Base-by-base conservation (phyloP, 2,888 invertebrate species). In the Agonopterix alstromeriana region DNA sequence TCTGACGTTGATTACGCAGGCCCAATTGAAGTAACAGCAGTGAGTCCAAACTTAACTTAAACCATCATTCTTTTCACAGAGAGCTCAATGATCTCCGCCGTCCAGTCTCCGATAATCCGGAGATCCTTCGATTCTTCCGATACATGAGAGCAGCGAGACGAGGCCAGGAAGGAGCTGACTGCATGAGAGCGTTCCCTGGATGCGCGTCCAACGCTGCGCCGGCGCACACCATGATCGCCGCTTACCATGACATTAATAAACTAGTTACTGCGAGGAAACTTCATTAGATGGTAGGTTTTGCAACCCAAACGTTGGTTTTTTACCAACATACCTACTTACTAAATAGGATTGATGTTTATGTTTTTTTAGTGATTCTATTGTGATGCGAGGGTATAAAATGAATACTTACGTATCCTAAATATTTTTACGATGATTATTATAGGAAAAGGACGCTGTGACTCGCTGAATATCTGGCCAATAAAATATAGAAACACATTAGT, bases 111-210 rank as follows among this genome's bases (percentile, higher is more conserved):
- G 96, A 96, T 73, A 96, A 96, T 75, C 94, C 95, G 0, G 96
- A 96, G 63, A 96, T 97, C 52, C 83, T 97, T 41, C 89, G 97
- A 48, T 97, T 97, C 89, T 97, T 96, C 90, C 92, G 93, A 50
- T 97, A 97, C 80, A 96, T 97, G 96, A 93, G 95, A 57, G 95
- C 97, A 0, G 97, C 96, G 9, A 93, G 96, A 1, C 73, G 95
- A 54, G 96, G 96, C 0, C 96, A 96, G 68, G 96, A 96, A 66
- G 94, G 94, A 11, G 83, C 91, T 9, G 92, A 93, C 66, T 96
- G 96, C 67, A 90, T 92, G 61, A 79, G 90, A n/a, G 85, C 90
- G 0, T 93, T 94, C 70, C 89, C 60, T 0, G 90, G 90, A 2
- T 96, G 96, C 73, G 86, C 91, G 1, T 70, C 85, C 0, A 90